Percentiles rank a stretch among this genome's conserved stretches.
Conservation (phyloP, 2,797 vertebrate species). For the Podargus strigoides region DNA sequence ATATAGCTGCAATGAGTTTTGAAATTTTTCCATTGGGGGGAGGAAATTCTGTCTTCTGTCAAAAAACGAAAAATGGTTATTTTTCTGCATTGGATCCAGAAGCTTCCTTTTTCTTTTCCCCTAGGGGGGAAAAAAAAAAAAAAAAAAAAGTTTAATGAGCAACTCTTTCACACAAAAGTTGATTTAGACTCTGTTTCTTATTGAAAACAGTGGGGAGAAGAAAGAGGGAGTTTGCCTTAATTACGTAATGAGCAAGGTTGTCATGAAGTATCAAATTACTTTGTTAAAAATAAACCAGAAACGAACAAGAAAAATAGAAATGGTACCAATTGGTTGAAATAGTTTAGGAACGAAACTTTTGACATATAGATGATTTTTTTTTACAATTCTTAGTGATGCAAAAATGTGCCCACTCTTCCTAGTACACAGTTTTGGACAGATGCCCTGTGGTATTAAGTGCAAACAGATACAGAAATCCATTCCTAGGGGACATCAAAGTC, state of each 20-base stretch:
- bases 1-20: neutral
- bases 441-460: neutral
- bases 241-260: neutral
- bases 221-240: neutral
- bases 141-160: neutral
- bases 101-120: neutral
- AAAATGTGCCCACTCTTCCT: neutral
- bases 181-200: neutral
- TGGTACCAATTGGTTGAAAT: neutral
- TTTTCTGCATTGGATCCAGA: neutral
- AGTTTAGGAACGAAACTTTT: neutral
- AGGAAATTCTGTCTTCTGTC: neutral
- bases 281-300: neutral
- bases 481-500: neutral
- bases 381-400: neutral
- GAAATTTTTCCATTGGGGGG: neutral
- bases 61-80: fast-evolving
- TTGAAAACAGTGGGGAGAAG: neutral
- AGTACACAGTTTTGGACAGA: neutral
- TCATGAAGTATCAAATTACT: neutral
- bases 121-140: too few species aligned
- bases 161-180: neutral
- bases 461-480: neutral
- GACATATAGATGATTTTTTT: neutral
- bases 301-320: neutral